These are phyloP conservation scores for Antheraea assamensis DNA, from an alignment of 2,888 invertebrate species.

Conservation along the genomic window DNA sequence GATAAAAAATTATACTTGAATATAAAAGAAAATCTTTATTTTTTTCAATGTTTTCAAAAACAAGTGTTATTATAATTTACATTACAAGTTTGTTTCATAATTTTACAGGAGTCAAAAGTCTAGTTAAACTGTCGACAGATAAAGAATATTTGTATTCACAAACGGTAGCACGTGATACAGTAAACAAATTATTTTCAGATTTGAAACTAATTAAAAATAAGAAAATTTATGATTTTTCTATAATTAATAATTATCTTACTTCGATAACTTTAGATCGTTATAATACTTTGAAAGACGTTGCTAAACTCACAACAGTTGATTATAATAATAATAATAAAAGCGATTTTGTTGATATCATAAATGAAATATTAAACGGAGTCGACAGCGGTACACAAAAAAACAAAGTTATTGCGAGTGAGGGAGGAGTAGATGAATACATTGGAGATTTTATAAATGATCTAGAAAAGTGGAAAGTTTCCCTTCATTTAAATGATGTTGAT, in stretches of 20 bases:
- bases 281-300: constrained; percentile 47
- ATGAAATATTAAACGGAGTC: constrained; percentile 53
- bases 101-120: constrained; percentile 8
- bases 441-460: constrained; percentile 44
- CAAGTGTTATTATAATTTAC: neutral
- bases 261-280: constrained; percentile 51
- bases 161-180: constrained; percentile 46
- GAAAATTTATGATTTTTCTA: constrained; percentile 39
- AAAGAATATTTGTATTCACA: constrained; percentile 40
- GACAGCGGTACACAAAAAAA: constrained; percentile 29
- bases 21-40: neutral
- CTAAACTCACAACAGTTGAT: constrained; percentile 42
- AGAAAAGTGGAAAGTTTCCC: constrained; percentile 36
- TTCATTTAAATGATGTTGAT: constrained; percentile 20
- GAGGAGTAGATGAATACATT: constrained; percentile 39
- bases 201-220: constrained; percentile 42
- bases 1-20: constrained; percentile 5
- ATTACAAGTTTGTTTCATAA: neutral
- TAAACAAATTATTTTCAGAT: constrained; percentile 49
- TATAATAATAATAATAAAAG: constrained; percentile 43
- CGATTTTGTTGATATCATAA: constrained; percentile 48
- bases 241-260: constrained; percentile 54
- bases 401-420: constrained; percentile 24
- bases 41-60: constrained; percentile 8
- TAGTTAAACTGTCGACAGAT: constrained; percentile 21